Evolutionary conservation across 1,140 invertebrate species (phyloP).

Genomic region (Sarcophaga bullata): DNA sequence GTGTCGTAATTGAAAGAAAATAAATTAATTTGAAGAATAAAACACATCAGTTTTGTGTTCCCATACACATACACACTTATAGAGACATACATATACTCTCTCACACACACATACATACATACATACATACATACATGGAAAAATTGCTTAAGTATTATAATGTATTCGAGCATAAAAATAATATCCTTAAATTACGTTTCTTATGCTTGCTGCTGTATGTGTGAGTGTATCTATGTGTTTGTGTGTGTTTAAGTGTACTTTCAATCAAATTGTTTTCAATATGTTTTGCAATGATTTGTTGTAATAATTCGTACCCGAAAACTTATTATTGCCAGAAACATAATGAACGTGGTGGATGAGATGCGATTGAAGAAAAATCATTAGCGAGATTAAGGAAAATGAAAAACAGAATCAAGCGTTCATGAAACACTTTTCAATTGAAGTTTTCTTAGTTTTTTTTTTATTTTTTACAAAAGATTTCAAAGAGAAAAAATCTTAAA

Average conservation of each 20-base stretch:
- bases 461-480: too few species aligned
- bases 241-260: background rate
- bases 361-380: too few species aligned
- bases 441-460: too few species aligned
- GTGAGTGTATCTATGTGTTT: background rate
- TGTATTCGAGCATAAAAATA: conserved; percentile 18
- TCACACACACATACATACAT: background rate
- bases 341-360: too few species aligned
- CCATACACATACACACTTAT: background rate
- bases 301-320: background rate
- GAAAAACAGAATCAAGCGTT: too few species aligned
- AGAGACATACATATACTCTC: too few species aligned
- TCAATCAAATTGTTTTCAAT: background rate
- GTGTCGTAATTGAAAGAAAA: conserved; percentile 24
- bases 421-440: too few species aligned
- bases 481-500: too few species aligned
- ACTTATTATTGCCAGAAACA: too few species aligned
- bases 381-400: too few species aligned
- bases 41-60: background rate
- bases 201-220: background rate
- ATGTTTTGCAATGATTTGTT: conserved; percentile 5
- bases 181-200: conserved; percentile 2
- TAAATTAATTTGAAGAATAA: conserved; percentile 20
- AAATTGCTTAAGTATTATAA: background rate
- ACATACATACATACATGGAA: background rate